A percentile compares a stretch with the other conserved stretches of the same genome.
Conservation (phyloP, 2,113 vertebrate genomes). For the Prionailurus viverrinus region DNA sequence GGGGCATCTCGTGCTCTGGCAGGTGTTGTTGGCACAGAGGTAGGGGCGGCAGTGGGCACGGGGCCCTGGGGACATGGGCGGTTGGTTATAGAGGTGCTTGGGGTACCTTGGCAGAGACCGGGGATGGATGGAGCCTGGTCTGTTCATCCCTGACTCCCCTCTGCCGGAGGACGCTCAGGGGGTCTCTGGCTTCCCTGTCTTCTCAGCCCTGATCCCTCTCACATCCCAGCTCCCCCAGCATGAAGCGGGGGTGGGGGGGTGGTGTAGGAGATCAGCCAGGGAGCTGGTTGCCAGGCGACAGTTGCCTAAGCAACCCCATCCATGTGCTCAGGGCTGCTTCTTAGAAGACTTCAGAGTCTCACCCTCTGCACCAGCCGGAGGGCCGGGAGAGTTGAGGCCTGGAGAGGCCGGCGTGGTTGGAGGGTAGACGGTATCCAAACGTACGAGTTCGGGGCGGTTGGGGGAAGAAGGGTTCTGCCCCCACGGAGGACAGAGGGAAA, state of each 20-base stretch:
- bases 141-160: background rate
- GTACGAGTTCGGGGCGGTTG: background rate
- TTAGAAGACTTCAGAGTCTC: conserved; percentile 81
- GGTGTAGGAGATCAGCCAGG: conserved; percentile 82
- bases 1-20: background rate
- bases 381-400: conserved; percentile 11
- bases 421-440: background rate
- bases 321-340: conserved; percentile 83
- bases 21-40: background rate
- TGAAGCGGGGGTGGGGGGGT: conserved; percentile 80
- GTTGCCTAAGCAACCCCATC: conserved; percentile 84
- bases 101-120: background rate
- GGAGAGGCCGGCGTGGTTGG: background rate
- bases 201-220: conserved; percentile 76
- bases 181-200: conserved; percentile 72
- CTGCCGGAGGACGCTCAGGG: background rate
- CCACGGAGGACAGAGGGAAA: background rate
- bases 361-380: conserved; percentile 68
- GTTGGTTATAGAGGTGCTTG: background rate
- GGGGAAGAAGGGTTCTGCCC: background rate
- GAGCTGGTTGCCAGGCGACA: conserved; percentile 83
- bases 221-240: conserved; percentile 80
- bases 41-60: background rate
- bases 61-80: background rate
- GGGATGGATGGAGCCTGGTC: background rate